Evolutionary conservation across 2,888 invertebrate genomes (phyloP).

Genomic region (Eueremaeus valkanovi): DNA sequence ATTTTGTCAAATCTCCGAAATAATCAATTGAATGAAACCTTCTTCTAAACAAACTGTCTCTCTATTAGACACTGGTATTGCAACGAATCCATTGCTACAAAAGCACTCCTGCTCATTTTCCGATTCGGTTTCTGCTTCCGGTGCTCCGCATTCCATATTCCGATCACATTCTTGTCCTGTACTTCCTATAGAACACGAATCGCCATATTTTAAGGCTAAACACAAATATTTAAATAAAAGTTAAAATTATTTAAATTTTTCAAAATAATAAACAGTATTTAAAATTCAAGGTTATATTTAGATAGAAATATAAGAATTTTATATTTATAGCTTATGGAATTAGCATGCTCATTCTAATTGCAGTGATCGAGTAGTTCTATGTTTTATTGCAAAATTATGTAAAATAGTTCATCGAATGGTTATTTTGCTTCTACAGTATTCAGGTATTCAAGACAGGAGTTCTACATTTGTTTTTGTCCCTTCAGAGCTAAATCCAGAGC

Average conservation of each 20-base stretch:
- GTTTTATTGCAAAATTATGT: too few species aligned
- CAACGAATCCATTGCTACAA: constrained; percentile 1
- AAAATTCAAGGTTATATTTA: too few species aligned
- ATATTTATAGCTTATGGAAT: too few species aligned
- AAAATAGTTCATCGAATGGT: too few species aligned
- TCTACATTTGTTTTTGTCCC: too few species aligned
- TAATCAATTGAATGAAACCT: not conserved
- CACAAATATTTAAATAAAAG: not conserved
- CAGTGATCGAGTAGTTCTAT: too few species aligned
- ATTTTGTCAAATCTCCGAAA: not conserved
- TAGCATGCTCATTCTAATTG: too few species aligned
- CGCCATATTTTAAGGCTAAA: constrained; percentile 15
- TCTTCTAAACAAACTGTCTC: constrained; percentile 1
- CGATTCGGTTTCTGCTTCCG: not conserved
- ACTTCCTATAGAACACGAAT: not conserved
- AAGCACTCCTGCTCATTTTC: not conserved
- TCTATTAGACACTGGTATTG: not conserved
- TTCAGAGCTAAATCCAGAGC: too few species aligned
- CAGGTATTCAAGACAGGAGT: too few species aligned
- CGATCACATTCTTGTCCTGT: constrained; percentile 2
- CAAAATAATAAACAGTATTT: not conserved
- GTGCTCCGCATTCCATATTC: constrained; percentile 8
- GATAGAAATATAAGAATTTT: too few species aligned
- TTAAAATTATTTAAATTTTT: not conserved
- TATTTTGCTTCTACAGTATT: too few species aligned